These are phyloP conservation scores for Tetragonula carbonaria DNA, from an alignment of 2,888 invertebrate species.

Conservation along the genomic window DNA sequence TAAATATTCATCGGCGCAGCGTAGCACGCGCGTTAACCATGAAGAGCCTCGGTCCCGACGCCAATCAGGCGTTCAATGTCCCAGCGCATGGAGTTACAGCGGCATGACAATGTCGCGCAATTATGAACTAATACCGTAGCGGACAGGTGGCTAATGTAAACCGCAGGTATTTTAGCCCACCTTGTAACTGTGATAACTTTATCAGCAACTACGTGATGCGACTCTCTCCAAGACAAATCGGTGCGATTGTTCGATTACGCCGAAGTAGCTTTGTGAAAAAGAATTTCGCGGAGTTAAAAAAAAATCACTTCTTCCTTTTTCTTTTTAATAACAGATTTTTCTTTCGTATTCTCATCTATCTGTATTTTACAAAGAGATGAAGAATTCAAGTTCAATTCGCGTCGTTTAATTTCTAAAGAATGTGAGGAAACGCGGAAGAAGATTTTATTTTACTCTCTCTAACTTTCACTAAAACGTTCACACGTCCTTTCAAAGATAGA, in stretches of 20 bases:
- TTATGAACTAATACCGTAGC: constrained; percentile 55
- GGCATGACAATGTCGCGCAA: constrained; percentile 49
- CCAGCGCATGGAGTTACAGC: constrained; percentile 36
- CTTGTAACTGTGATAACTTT: constrained; percentile 17
- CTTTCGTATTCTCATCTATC: background rate
- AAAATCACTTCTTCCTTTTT: background rate
- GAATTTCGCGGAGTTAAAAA: background rate
- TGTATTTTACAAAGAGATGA: background rate
- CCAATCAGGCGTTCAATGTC: constrained; percentile 55
- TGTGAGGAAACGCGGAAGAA: too few relatives aligned
- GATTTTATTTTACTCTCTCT: too few relatives aligned
- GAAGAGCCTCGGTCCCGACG: constrained; percentile 48
- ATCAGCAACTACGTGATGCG: constrained; percentile 9
- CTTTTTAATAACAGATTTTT: too few relatives aligned
- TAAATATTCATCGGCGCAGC: constrained; percentile 55
- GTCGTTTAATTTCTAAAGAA: background rate
- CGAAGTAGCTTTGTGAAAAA: background rate
- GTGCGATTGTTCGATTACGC: background rate
- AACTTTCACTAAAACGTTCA: too few relatives aligned
- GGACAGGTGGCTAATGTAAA: constrained; percentile 34
- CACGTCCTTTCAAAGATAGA: background rate
- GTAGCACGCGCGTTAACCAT: constrained; percentile 38
- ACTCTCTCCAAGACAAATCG: background rate
- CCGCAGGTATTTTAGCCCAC: constrained; percentile 33
- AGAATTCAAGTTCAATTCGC: background rate